A percentile compares a stretch with the other conserved stretches of the same genome.
phyloP scores from a whole-genome alignment of 2,888 invertebrate species.

The Ptilodon capucinus region DNA sequence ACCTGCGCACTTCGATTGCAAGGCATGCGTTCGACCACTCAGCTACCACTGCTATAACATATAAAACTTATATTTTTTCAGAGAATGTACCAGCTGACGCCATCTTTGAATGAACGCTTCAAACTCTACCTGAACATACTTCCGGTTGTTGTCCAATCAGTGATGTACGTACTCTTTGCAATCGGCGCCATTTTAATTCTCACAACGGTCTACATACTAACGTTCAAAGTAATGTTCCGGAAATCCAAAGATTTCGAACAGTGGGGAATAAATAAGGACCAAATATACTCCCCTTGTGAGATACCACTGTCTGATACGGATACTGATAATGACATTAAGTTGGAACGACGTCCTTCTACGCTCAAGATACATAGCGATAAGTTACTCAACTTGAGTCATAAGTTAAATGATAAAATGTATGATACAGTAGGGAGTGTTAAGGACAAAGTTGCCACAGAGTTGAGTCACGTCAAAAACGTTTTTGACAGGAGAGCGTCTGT shows the following conservation, averaged over 20 bases:
- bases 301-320: slow-evolving; percentile 52
- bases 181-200: slow-evolving; percentile 78
- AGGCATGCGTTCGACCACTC: no score
- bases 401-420: slow-evolving; percentile 59
- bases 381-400: slow-evolving; percentile 56
- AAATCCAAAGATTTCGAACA: slow-evolving; percentile 34
- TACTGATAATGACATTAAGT: slow-evolving; percentile 47
- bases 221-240: slow-evolving; percentile 71
- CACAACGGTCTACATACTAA: slow-evolving; percentile 69
- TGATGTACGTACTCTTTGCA: slow-evolving; percentile 80
- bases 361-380: slow-evolving; percentile 46
- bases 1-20: no score
- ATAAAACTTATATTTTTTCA: slow-evolving; percentile 50
- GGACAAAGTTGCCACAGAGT: slow-evolving; percentile 47
- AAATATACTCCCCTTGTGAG: slow-evolving; percentile 68
- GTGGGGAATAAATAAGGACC: slow-evolving; percentile 29
- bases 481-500: slow-evolving; percentile 54
- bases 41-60: not conserved
- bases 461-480: slow-evolving; percentile 50
- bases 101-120: slow-evolving; percentile 84
- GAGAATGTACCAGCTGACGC: slow-evolving; percentile 87
- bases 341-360: slow-evolving; percentile 29
- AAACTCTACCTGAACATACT: slow-evolving; percentile 88
- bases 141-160: slow-evolving; percentile 83
- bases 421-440: slow-evolving; percentile 62